Base-by-base conservation (phyloP, 2,888 invertebrate species). In the Drosophila aldrichi region DNA sequence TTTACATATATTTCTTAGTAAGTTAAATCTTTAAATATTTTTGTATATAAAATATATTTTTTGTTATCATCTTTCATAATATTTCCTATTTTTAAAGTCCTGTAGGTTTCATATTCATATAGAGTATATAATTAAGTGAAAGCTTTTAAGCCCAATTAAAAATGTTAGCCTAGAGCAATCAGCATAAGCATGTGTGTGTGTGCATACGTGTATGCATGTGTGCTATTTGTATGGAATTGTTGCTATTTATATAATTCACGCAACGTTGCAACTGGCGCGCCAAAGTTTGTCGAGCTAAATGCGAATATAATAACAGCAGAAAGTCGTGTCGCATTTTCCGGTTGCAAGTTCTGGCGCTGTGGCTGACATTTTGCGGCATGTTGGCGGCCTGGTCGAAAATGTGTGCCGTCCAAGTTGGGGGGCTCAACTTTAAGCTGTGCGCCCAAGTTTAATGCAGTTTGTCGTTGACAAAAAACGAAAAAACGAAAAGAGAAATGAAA, bases 251-350 rank as follows among this genome's bases (percentile, higher is more conserved):
- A 58, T 66, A 74, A 74, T 68, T 74, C 65, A 74, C 68, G 64
- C 74, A 79, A 70, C 63, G 79, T 52, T 58, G 70, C 63, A 69
- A 58, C 66, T 70, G 66, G 70, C 70, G 69, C 54, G 64, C 32
- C 41, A 51, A 75, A 71, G 64, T 79, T 79, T 60, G 70, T 6
- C 43, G 54, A 32, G 44, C 52, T 34, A 70, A 79, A 71, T 69
- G 72, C 49, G 71, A 71, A 64, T 63, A 69, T 76, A 76, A 79
- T 72, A 80, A 79, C 77, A 79, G 70, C 58, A 61, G 71, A 59
- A 72, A 66, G 66, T 72, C 68, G 58, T 67, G 72, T 76, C 63
- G 69, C 62, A 63, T 71, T 78, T 79, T 72, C 80, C 79, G 77
- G 72, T 34, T 63, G 56, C 52, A 61, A 76, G 65, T 72, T 79